Evolutionary conservation across 2,797 vertebrate genomes (phyloP), one percentile per base, ranked within the genome.

Genomic region (Cacajao melanocephalus): DNA sequence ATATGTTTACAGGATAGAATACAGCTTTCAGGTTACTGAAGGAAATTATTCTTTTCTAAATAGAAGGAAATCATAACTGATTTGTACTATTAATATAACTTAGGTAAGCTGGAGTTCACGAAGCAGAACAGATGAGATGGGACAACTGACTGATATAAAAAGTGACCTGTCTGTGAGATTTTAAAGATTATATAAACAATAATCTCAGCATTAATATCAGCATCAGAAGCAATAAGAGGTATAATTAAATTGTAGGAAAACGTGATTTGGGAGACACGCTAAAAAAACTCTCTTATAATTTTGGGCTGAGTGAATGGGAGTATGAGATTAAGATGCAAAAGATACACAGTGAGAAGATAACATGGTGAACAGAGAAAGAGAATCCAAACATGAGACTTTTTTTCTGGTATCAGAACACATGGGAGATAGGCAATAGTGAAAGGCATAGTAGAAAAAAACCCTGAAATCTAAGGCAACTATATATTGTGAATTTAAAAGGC

Each of bases 301-400:
- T 2, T n/a, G 30, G 61, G 4, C 0, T 24, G 11, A n/a, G 1
- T 26, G 1, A 9, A 33, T 2, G 39, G 1, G 2, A 2, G 7
- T 15, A 75, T 44, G 12, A 91, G 28, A 52, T 9, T 64, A 64
- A 67, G 44, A 48, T 75, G 24, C 6, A 84, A 75, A 93, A 70
- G 70, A 36, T 48, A 2, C 15, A 52, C 4, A 28, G 80, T 22
- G 24, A 83, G 5, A 82, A 70, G 5, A 36, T 33, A n/a, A 61
- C 26, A 33, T 7, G 4, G 4, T n/a, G 19, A 19, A 24, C 2
- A 82, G 67, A 58, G 8, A 83, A 83, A 44, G 20, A 36, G 73
- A n/a, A 50, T 36, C 20, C 13, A 82, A 86, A 39, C 9, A 26
- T 46, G 24, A 9, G 41, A 61, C 61, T 88, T 73, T 94, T 13